Evolutionary conservation across 2,113 vertebrate species (phyloP), one percentile per base, ranked within the genome.

Genomic region (Pholis gunnellus): DNA sequence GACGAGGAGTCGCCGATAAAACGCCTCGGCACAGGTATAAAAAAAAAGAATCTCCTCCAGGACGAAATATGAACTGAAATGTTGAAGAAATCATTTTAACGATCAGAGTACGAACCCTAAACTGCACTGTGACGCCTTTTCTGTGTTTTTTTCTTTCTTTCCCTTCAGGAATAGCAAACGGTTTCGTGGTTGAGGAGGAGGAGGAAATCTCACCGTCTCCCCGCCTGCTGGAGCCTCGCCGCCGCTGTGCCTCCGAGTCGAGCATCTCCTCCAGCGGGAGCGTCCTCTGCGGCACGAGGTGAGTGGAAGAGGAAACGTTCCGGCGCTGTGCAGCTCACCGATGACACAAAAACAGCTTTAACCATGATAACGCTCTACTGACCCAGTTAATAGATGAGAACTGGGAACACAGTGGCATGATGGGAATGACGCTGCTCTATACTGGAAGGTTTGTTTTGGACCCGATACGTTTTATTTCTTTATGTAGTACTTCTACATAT

Each of bases 181-280:
- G 98, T 72, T 98, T 97, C 92, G 96, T 96, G 90, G 94, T 96
- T 14, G 93, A 95, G 59, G 86, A 92, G 72, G 85, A 90, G 70
- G 83, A 88, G 73, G 96, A 95, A 3, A 93, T 94, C 60, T 94
- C 94, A 10, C 36, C 94, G 4, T 85, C 93, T 75, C 93, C 95
- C 64, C 96, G 97, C 83, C 94, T 93, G 71, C 91, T 97, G 25
- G 96, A 98, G 69, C 97, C 97, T 79, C 97, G 98, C 0, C 96
- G 98, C 9, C 97, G 98, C 84, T 99, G 98, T 56, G 98, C 97
- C 75, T 99, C 98, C 0, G 98, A 99, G 92, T 99, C 98, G 42
- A 99, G 98, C 94, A 96, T 99, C 91, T 99, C 97, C 6, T 98
- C 98, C 61, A 96, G 96, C 86, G 96, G 95, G 27, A 97, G 97